Conservation (phyloP, 30 jellyfish, hydroid and myxozoan genomes). For the Aurelia aurita complex sp. Pacific region DNA sequence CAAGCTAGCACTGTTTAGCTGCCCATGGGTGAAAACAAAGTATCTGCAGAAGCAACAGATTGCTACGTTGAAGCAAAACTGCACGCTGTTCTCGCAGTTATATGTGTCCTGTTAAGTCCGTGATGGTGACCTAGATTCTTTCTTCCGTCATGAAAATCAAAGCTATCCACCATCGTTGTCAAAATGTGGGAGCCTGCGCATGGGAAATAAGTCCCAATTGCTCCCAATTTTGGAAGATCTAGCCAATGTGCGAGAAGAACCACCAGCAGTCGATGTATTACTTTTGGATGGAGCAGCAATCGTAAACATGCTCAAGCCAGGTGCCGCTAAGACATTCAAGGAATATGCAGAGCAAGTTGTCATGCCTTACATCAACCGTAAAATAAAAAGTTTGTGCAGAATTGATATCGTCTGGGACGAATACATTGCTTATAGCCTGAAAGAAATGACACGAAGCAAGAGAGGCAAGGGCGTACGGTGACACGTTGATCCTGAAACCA, state of each 20-base stretch:
- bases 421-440: slow-evolving; percentile 9
- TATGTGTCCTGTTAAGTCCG: slow-evolving; percentile 65
- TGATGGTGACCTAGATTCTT: slow-evolving; percentile 41
- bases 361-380: slow-evolving; percentile 17
- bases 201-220: slow-evolving; percentile 36
- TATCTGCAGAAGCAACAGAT: slow-evolving; percentile 24
- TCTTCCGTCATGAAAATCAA: slow-evolving; percentile 51
- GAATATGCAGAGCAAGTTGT: slow-evolving; percentile 19
- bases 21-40: slow-evolving; percentile 11
- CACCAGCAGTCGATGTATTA: slow-evolving; percentile 16
- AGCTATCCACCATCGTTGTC: slow-evolving; percentile 41
- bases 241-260: slow-evolving; percentile 17
- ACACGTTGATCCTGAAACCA: slow-evolving; percentile 19
- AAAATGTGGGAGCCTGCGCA: slow-evolving; percentile 27
- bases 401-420: slow-evolving; percentile 39
- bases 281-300: slow-evolving; percentile 59
- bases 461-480: slow-evolving; percentile 66
- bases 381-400: not conserved
- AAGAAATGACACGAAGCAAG: slow-evolving; percentile 15
- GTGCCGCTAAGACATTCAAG: slow-evolving; percentile 20
- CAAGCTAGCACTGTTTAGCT: slow-evolving; percentile 30
- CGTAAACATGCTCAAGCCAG: slow-evolving; percentile 45
- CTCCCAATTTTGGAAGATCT: slow-evolving; percentile 26
- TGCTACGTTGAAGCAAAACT: slow-evolving; percentile 34
- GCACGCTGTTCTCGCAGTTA: slow-evolving; percentile 59